Conservation (phyloP, 1,140 invertebrate genomes). For the Riptortus pedestris region DNA sequence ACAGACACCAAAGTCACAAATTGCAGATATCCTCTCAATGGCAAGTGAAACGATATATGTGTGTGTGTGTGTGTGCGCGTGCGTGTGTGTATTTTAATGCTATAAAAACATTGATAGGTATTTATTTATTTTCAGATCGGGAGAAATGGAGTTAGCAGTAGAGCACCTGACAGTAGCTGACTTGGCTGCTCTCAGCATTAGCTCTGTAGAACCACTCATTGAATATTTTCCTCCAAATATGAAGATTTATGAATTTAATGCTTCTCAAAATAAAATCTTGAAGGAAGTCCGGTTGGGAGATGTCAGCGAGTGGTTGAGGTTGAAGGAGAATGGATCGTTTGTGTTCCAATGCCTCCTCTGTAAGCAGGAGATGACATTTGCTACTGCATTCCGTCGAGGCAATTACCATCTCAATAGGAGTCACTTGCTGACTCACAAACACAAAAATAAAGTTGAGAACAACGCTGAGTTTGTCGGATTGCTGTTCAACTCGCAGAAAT, state of each 20-base stretch:
- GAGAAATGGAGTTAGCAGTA: too few species aligned
- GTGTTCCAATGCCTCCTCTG: not conserved
- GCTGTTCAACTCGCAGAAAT: not conserved
- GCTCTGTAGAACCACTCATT: not conserved
- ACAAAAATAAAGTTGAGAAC: not conserved
- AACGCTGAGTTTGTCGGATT: not conserved
- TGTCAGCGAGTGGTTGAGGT: not conserved
- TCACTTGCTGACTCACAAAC: not conserved
- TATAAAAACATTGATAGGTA: too few species aligned
- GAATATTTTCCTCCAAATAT: not conserved
- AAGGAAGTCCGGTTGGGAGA: not conserved
- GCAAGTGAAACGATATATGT: too few species aligned
- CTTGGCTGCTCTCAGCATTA: too few species aligned
- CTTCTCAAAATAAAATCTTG: not conserved
- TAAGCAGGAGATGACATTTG: not conserved
- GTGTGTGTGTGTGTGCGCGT: too few species aligned
- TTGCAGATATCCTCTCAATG: too few species aligned
- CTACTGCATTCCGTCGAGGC: not conserved
- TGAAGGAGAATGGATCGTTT: not conserved
- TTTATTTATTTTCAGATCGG: too few species aligned
- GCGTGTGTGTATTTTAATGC: too few species aligned
- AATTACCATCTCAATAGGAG: not conserved
- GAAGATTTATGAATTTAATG: not conserved
- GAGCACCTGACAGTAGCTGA: too few species aligned
- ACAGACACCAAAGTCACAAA: too few species aligned